Conservation (phyloP, 2,113 vertebrate species). For the Zapornia atra region DNA sequence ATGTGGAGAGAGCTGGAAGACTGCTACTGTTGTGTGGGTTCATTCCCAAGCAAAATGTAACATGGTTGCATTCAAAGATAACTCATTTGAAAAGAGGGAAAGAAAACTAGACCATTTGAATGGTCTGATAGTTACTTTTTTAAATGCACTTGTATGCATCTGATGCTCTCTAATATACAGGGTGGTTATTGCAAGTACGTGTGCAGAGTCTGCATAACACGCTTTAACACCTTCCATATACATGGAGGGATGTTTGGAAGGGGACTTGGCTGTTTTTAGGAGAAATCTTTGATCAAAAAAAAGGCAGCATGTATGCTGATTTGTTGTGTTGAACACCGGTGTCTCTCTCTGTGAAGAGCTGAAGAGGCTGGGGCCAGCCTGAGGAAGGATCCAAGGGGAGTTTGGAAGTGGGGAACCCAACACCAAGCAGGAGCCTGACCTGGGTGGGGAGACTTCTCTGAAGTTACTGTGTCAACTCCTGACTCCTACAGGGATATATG, state of each 20-base stretch:
- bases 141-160: not conserved
- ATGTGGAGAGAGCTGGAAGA: not conserved
- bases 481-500: not conserved
- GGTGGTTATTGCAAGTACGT: fast-evolving
- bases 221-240: not conserved
- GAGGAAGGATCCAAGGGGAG: not conserved
- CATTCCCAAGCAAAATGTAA: not conserved
- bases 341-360: not conserved
- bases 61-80: not conserved
- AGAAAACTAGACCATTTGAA: not conserved
- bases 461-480: fast-evolving
- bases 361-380: not conserved
- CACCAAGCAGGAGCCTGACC: not conserved
- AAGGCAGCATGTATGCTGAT: not conserved
- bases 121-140: not conserved
- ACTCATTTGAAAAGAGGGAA: not conserved
- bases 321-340: not conserved
- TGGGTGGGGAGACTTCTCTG: not conserved
- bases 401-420: not conserved
- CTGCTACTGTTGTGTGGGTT: not conserved
- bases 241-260: not conserved
- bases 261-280: fast-evolving
- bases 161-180: not conserved
- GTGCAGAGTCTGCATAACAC: not conserved
- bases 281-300: not conserved